Conservation (phyloP, 2,888 invertebrate species). For the Zootermopsis nevadensis region DNA sequence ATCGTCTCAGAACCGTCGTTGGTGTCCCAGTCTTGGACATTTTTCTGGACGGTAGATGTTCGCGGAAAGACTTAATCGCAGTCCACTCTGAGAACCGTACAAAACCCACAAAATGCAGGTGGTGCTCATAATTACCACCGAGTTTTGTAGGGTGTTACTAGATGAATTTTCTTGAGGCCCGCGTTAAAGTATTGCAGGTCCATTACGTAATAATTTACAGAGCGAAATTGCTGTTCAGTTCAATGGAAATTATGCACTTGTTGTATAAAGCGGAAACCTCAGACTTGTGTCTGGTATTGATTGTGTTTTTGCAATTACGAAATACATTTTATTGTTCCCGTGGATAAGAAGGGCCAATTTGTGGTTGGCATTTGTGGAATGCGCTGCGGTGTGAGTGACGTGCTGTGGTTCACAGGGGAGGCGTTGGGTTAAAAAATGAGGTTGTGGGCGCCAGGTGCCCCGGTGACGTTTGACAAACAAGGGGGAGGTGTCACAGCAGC, state of each 20-base stretch:
- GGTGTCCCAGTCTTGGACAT: no score
- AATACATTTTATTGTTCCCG: conserved; percentile 35
- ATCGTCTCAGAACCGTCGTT: no score
- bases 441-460: conserved; percentile 52
- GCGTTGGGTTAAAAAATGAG: conserved; percentile 49
- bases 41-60: no score
- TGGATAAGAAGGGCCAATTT: conserved; percentile 30
- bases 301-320: conserved; percentile 38
- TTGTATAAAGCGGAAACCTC: conserved; percentile 9
- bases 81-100: no score
- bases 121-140: no score
- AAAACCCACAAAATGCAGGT: no score
- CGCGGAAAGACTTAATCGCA: no score
- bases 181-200: background rate
- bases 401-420: conserved; percentile 39
- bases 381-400: conserved; percentile 39
- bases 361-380: conserved; percentile 42
- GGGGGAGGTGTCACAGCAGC: conserved; percentile 44
- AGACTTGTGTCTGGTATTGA: conserved; percentile 3
- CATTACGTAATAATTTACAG: background rate
- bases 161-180: no score
- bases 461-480: conserved; percentile 53
- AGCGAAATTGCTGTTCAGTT: background rate
- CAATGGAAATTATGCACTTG: background rate
- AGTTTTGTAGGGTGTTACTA: no score